Conservation (phyloP, 2,888 invertebrate genomes). For the Ectemnius cavifrons region DNA sequence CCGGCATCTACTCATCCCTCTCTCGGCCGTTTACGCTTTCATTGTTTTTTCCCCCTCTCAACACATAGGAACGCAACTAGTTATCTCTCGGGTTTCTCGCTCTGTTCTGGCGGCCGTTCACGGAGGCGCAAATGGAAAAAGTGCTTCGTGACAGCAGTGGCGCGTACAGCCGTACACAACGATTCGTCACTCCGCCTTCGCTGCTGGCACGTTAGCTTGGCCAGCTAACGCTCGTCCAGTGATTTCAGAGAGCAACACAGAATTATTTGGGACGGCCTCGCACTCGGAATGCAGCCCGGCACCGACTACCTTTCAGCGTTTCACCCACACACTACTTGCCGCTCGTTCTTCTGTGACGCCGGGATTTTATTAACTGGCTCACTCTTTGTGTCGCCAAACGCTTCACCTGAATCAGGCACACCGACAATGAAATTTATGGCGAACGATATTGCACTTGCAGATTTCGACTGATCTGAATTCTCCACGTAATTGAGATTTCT, state of each 20-base stretch:
- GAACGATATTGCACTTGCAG: no score
- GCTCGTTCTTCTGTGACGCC: background rate
- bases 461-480: no score
- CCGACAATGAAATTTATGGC: background rate
- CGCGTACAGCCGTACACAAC: background rate
- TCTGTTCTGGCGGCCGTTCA: constrained; percentile 19
- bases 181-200: constrained; percentile 28
- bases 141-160: constrained; percentile 23
- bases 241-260: constrained; percentile 39
- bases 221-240: constrained; percentile 31
- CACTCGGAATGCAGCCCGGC: constrained; percentile 23
- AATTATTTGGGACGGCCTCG: constrained; percentile 41
- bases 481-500: no score
- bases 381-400: background rate
- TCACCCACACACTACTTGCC: no score
- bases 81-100: constrained; percentile 8
- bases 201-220: background rate
- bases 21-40: constrained; percentile 12
- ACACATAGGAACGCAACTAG: constrained; percentile 24
- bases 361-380: constrained; percentile 8
- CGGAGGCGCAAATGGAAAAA: constrained; percentile 35
- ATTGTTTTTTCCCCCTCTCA: constrained; percentile 29
- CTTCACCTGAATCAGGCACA: background rate
- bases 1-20: no score
- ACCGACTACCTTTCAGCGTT: constrained; percentile 1